Base-by-base conservation (phyloP, 2,797 vertebrate species). In the Urosaurus nigricauda region DNA sequence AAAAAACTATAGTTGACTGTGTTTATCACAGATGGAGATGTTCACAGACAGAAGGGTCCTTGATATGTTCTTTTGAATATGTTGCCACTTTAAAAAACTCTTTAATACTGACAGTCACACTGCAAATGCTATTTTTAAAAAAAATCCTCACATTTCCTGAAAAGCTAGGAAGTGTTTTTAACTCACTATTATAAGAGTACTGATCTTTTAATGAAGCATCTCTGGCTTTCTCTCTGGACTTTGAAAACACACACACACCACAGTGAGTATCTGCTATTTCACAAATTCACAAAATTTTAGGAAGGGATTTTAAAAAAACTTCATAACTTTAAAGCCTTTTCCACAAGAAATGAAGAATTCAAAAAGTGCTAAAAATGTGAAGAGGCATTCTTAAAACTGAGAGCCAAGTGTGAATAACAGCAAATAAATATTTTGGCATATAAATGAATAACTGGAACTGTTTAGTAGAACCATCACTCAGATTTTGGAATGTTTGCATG, bases 141-240 rank as follows among this genome's bases (percentile, higher is more conserved):
- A 87, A 71, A 81, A n/a, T 14, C 21, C 51, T 40, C 65, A 74
- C 68, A 47, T 81, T 74, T 63, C 81, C 68, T 40, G 56, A 87
- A 87, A 26, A 53, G 19, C 51, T 47, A 6, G 73, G 60, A n/a
- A n/a, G 11, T 37, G 35, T 29, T 60, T 8, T 74, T 32, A 53
- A n/a, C 0, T 73, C 6, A 12, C 51, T 24, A 43, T 53, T 58
- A 40, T 32, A 56, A 74, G 56, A 53, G 16, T 21, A 60, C 32
- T 24, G 4, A 86, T 86, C 51, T 51, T 87, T 87, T 82, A 74
- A 75, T 73, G 16, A 53, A 74, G 47, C 8, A 19, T n/a, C 26
- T 78, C 32, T 70, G 84, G 17, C 7, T 32, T 75, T 51, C 17
- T 35, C 24, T 71, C 26, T 68, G n/a, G 47, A 32, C 37, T 68